Evolutionary conservation across 2,797 vertebrate genomes (phyloP).

Genomic region (Valencia hispanica): DNA sequence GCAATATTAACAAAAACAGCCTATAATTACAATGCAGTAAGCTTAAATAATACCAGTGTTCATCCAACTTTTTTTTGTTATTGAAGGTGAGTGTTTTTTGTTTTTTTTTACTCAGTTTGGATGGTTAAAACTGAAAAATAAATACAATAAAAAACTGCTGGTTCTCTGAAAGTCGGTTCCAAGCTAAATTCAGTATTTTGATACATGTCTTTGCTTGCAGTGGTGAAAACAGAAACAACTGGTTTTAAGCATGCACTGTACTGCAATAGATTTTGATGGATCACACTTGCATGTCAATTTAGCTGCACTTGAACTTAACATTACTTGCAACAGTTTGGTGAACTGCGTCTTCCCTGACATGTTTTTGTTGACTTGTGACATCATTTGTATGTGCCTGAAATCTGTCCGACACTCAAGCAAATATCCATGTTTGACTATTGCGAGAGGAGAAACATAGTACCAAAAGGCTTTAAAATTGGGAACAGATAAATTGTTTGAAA

Average conservation of each 20-base stretch:
- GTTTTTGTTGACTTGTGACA: neutral
- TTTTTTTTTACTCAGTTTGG: neutral
- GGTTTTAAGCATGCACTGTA: neutral
- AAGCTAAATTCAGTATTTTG: neutral
- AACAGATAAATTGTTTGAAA: neutral
- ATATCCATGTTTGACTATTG: neutral
- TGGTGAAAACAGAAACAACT: neutral
- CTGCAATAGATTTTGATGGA: neutral
- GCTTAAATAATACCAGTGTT: neutral
- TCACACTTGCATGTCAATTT: neutral
- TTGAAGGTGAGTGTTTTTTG: neutral
- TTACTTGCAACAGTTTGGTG: neutral
- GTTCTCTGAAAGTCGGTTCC: neutral
- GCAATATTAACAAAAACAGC: neutral
- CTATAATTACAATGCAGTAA: neutral
- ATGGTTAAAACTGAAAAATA: neutral
- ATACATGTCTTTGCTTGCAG: neutral
- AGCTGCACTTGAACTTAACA: neutral
- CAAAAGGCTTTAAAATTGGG: neutral
- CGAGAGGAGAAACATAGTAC: neutral
- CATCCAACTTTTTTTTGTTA: neutral
- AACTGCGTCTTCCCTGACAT: neutral
- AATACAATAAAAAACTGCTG: neutral
- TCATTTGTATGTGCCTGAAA: neutral
- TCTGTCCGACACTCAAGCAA: neutral